These are phyloP conservation scores for Pagetopsis macropterus DNA, from an alignment of 2,797 vertebrate species.

Conservation along the genomic window DNA sequence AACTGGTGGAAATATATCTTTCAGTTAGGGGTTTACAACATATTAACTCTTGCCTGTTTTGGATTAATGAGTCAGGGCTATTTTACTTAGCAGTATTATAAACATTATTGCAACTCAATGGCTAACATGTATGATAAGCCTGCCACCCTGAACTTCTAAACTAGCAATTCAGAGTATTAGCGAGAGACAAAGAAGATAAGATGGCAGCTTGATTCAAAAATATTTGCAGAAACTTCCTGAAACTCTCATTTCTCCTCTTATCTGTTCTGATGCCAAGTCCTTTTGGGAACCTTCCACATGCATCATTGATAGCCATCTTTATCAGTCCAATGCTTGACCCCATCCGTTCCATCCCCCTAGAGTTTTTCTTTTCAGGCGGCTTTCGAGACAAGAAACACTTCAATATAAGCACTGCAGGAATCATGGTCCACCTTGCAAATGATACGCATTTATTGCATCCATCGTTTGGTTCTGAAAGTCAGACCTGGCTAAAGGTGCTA, in stretches of 20 bases:
- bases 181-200: constrained; percentile 27
- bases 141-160: constrained; percentile 25
- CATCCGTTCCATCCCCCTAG: constrained; percentile 13
- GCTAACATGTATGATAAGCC: constrained; percentile 9
- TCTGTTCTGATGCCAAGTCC: constrained; percentile 35
- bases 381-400: constrained; percentile 31
- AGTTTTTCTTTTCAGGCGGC: not conserved
- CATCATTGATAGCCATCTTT: constrained; percentile 38
- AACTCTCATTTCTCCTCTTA: constrained; percentile 23
- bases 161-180: constrained; percentile 31
- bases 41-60: not conserved
- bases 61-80: not conserved
- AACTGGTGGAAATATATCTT: not conserved
- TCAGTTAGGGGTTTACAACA: not conserved
- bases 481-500: not conserved
- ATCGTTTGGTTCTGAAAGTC: constrained; percentile 15
- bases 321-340: constrained; percentile 29
- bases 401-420: constrained; percentile 17
- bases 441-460: constrained; percentile 25
- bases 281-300: constrained; percentile 36
- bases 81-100: not conserved
- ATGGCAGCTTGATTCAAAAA: constrained; percentile 24
- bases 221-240: constrained; percentile 34
- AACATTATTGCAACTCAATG: not conserved
- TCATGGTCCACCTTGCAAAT: not conserved